A percentile compares a stretch with the other conserved stretches of the same genome.
phyloP scores from a whole-genome alignment of 2,113 vertebrate genomes.

The Cnemophilus loriae region DNA sequence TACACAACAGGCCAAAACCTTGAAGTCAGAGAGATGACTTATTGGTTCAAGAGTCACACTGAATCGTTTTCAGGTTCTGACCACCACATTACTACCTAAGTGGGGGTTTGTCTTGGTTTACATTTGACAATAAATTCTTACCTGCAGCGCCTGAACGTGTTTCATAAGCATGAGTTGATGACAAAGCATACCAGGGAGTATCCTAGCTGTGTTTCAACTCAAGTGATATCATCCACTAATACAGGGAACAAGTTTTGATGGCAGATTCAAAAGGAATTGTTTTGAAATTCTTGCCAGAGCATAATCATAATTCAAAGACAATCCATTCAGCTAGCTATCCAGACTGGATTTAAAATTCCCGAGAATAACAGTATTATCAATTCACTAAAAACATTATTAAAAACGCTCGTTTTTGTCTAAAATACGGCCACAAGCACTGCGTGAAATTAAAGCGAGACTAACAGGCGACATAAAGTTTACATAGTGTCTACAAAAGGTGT shows the following conservation, averaged over 20 bases:
- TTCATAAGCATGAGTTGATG: slow-evolving; percentile 49
- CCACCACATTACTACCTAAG: not conserved
- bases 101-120: not conserved
- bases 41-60: not conserved
- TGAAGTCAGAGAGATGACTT: not conserved
- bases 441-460: not conserved
- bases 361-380: not conserved
- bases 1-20: not conserved
- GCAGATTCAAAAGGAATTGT: not conserved
- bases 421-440: not conserved
- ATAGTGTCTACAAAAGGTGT: not conserved
- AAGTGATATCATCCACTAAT: slow-evolving; percentile 27
- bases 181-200: slow-evolving; percentile 58
- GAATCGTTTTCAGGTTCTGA: not conserved
- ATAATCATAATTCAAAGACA: not conserved
- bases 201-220: not conserved
- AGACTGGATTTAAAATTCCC: not conserved
- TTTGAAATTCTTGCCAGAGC: not conserved
- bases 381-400: not conserved
- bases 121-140: not conserved
- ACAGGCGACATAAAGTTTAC: not conserved
- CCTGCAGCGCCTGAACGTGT: not conserved
- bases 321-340: not conserved
- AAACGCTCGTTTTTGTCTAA: not conserved
- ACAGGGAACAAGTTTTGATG: slow-evolving; percentile 9